Base-by-base conservation (phyloP, 2,113 vertebrate genomes). In the Lepus europaeus region DNA sequence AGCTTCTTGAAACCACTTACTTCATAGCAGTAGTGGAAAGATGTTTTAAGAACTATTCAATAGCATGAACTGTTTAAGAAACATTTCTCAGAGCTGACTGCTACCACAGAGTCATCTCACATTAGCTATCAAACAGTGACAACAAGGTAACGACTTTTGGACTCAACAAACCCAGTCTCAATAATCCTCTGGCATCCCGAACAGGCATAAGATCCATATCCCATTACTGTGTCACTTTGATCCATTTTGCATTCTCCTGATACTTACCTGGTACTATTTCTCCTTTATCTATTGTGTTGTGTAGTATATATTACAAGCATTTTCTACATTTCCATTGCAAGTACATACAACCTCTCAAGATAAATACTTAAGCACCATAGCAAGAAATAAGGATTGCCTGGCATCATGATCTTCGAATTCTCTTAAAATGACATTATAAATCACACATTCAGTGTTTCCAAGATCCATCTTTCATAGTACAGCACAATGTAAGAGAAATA, bases 381-480 rank as follows among this genome's bases (percentile, higher is more conserved):
- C 7, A 90, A 88, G 11, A 91, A 85, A 82, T 22, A 92, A 77
- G n/a, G 1, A 45, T 89, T 70, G 6, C 1, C 31, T 79, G 31
- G 87, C 59, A 89, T 6, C 53, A 78, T 29, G 49, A 80, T 93
- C 49, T 6, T 61, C 9, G n/a, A 87, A 78, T 27, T 95, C 6
- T 90, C 39, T 53, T 89, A 14, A 88, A 59, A 23, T 74, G 31
- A 20, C 87, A 73, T 70, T 93, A 66, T 69, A 90, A 93, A 72
- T 74, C 53, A 83, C 22, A 84, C 66, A 61, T 51, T 78, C 25
- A 64, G 9, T 69, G 22, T 72, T 81, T 91, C 59, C 82, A 31
- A 96, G 92, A 88, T 92, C 9, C 59, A 45, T 69, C 27, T 33
- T 90, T 90, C 84, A 81, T 17, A 69, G 22, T 69, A 90, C 10